These are phyloP conservation scores for Istiophorus platypterus DNA, from an alignment of 2,113 vertebrate species.

Conservation along the genomic window DNA sequence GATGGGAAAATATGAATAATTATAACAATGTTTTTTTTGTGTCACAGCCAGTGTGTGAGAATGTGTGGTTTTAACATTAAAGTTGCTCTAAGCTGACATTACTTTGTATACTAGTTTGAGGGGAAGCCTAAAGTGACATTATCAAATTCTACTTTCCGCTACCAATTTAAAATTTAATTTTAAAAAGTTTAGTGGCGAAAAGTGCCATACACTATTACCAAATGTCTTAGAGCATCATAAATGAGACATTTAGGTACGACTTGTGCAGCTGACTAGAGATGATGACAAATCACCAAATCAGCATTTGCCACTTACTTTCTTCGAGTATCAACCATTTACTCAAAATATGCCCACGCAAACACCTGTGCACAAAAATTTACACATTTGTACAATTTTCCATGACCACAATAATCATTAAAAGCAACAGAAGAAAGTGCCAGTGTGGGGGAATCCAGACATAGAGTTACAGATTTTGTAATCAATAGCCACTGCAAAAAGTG, in stretches of 20 bases:
- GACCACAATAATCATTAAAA: not conserved
- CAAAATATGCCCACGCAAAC: not conserved
- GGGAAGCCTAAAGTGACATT: not conserved
- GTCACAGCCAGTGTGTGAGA: too few relatives aligned
- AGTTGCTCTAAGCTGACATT: not conserved
- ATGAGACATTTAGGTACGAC: not conserved
- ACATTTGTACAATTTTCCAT: not conserved
- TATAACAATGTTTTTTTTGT: slow-evolving; percentile 1
- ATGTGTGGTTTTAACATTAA: not conserved
- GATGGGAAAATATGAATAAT: slow-evolving; percentile 6
- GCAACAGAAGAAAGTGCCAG: not conserved
- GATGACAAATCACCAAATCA: not conserved
- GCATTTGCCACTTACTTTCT: not conserved
- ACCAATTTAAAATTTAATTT: not conserved
- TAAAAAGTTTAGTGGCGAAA: not conserved
- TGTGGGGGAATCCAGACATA: not conserved
- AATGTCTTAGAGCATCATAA: not conserved
- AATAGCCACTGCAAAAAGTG: not conserved
- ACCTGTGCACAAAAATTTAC: too few relatives aligned
- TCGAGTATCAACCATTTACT: not conserved
- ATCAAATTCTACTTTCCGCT: not conserved
- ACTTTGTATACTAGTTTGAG: slow-evolving; percentile 15
- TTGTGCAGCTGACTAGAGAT: too few relatives aligned
- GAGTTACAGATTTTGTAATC: not conserved
- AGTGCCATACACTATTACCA: not conserved